Evolutionary conservation across 2,797 vertebrate genomes (phyloP).

Genomic region (Diceros bicornis): DNA sequence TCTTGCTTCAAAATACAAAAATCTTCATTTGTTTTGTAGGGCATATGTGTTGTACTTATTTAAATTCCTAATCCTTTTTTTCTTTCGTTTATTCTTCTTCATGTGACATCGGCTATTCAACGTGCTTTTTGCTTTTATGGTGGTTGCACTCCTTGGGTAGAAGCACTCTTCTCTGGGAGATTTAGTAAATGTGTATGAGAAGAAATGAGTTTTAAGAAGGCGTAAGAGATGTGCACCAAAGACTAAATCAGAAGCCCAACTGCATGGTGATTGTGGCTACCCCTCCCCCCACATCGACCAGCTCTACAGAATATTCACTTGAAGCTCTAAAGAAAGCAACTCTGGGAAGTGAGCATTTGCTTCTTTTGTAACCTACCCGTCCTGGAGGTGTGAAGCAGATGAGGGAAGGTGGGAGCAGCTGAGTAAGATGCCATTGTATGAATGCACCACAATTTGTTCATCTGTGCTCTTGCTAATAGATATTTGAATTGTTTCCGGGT

Average conservation of each 20-base stretch:
- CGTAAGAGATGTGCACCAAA: background rate
- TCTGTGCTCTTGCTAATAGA: background rate
- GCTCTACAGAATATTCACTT: background rate
- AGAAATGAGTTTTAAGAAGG: background rate
- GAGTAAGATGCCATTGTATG: background rate
- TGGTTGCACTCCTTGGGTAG: background rate
- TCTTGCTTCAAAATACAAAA: background rate
- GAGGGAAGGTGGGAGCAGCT: background rate
- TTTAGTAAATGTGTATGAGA: background rate
- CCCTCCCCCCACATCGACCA: no score
- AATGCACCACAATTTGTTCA: background rate
- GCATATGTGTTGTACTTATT: background rate
- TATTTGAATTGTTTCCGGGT: background rate
- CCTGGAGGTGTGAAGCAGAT: background rate
- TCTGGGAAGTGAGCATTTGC: background rate
- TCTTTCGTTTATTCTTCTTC: background rate
- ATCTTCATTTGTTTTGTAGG: background rate
- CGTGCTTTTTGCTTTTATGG: background rate
- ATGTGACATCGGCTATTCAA: background rate
- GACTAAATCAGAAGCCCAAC: background rate
- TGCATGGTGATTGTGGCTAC: background rate
- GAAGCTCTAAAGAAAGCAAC: background rate
- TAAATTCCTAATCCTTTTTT: background rate
- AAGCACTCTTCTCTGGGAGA: background rate
- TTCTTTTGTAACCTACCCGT: background rate